Conservation (phyloP, 1,140 invertebrate species). For the Papilio xuthus region DNA sequence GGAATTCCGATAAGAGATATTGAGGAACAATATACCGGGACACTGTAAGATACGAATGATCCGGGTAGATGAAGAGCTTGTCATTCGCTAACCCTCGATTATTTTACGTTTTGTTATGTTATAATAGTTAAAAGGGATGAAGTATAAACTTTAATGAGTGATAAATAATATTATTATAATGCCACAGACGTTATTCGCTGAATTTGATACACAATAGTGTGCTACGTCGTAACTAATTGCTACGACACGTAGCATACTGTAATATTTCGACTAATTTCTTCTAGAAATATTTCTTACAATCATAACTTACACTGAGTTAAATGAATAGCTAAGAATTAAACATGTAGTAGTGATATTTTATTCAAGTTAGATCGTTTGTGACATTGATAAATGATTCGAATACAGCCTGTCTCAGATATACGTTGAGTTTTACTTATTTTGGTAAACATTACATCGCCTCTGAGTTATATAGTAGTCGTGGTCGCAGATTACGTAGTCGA, state of each 20-base stretch:
- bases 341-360: not conserved
- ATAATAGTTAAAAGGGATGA: not conserved
- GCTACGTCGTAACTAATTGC: not conserved
- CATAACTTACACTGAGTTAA: not conserved
- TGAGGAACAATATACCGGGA: not conserved
- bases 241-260: not conserved
- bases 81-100: not conserved
- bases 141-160: too few relatives aligned
- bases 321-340: not conserved
- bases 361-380: not conserved
- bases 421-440: not conserved
- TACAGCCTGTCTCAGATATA: not conserved
- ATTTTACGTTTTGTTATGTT: not conserved
- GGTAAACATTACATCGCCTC: conserved; percentile 9
- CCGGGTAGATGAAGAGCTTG: not conserved
- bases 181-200: not conserved
- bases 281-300: too few relatives aligned
- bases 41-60: not conserved
- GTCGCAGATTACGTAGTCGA: conserved; percentile 1
- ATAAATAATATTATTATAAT: not conserved
- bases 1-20: not conserved
- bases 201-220: not conserved
- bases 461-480: not conserved
- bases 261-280: too few relatives aligned
- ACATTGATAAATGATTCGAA: not conserved